Conservation (phyloP, 2,113 vertebrate species). For the Centropus unirufus region DNA sequence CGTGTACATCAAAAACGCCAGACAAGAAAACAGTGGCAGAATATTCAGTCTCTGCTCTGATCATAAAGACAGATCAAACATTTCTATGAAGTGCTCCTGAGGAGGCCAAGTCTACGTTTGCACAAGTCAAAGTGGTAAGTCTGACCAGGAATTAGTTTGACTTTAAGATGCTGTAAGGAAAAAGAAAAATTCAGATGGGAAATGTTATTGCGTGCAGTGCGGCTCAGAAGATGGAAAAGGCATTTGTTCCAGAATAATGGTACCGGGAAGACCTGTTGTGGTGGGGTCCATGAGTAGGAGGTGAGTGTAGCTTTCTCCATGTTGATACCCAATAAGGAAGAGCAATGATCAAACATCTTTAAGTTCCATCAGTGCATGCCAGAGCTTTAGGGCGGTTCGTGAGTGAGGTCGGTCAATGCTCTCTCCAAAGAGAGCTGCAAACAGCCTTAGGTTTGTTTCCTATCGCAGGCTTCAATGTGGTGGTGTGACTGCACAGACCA, state of each 20-base stretch:
- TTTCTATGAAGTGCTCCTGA: not conserved
- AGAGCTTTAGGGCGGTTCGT: not conserved
- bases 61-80: not conserved
- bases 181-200: not conserved
- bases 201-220: not conserved
- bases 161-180: not conserved
- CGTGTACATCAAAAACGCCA: too few relatives aligned
- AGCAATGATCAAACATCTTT: rapidly evolving
- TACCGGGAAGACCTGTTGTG: not conserved
- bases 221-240: not conserved
- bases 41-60: not conserved
- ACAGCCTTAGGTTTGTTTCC: not conserved
- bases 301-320: not conserved
- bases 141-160: not conserved
- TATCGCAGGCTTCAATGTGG: rapidly evolving
- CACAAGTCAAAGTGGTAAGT: not conserved
- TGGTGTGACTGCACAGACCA: not conserved
- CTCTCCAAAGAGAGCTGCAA: not conserved
- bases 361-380: not conserved
- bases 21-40: not conserved
- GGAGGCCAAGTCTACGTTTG: not conserved
- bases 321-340: not conserved
- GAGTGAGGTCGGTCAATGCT: not conserved
- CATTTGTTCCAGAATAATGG: not conserved
- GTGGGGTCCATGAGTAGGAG: not conserved